Percentiles rank a stretch among this genome's conserved stretches.
Conservation (phyloP, 2,113 vertebrate species). For the Tichodroma muraria region DNA sequence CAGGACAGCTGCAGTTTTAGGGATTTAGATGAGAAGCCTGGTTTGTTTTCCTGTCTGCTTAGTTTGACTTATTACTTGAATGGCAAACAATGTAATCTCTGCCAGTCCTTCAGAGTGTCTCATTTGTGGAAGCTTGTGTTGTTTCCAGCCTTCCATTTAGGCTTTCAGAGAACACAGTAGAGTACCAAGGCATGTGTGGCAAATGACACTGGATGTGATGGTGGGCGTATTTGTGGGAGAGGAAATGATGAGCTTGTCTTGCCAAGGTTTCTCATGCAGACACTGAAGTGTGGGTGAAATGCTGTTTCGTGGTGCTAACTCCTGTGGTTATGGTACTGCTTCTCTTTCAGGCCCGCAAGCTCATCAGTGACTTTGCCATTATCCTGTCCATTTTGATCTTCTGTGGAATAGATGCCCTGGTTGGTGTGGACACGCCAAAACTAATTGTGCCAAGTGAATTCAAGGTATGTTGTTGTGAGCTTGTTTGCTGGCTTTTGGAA, state of each 20-base stretch:
- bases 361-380: constrained; percentile 98
- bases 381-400: constrained; percentile 95
- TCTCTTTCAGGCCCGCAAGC: constrained; percentile 85
- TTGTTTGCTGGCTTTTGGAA: background rate
- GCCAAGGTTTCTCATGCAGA: background rate
- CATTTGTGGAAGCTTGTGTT: background rate
- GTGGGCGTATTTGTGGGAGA: background rate
- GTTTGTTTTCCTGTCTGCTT: background rate
- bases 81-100: background rate
- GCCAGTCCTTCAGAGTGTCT: background rate
- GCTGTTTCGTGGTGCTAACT: background rate
- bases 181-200: background rate
- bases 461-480: constrained; percentile 76
- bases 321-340: background rate
- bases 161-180: background rate
- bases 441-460: constrained; percentile 96
- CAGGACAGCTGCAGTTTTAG: background rate
- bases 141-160: background rate
- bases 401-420: constrained; percentile 87
- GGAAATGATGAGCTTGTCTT: background rate
- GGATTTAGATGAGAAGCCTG: background rate
- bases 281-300: background rate
- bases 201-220: background rate
- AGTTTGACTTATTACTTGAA: background rate
- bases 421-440: constrained; percentile 96